A percentile compares a stretch with the other conserved stretches of the same genome.
phyloP scores from a whole-genome alignment of 2,113 vertebrate genomes.

The Corythoichthys haematopterus region DNA sequence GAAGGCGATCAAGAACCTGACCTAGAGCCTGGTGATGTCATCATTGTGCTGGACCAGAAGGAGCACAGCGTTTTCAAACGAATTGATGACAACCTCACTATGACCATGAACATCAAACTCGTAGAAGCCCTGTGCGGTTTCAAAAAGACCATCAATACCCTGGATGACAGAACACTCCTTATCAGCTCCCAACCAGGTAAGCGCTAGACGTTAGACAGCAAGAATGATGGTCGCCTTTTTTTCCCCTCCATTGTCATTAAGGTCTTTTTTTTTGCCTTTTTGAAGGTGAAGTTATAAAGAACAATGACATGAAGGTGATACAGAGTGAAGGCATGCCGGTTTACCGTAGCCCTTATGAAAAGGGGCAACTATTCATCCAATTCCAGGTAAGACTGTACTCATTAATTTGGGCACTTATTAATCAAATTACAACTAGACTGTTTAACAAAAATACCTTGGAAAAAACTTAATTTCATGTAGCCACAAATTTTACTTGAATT shows the following conservation, averaged over 20 bases:
- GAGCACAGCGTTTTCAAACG: constrained; percentile 85
- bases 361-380: constrained; percentile 81
- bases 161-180: constrained; percentile 83
- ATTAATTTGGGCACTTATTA: too few relatives aligned
- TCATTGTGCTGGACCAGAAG: constrained; percentile 90
- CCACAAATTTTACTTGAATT: too few relatives aligned
- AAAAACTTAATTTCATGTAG: too few relatives aligned
- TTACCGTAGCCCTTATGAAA: constrained; percentile 82
- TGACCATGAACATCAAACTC: constrained; percentile 87
- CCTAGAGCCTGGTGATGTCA: constrained; percentile 89
- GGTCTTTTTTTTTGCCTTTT: not conserved
- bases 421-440: too few relatives aligned
- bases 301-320: constrained; percentile 78
- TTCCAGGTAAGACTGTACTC: constrained; percentile 76
- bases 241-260: not conserved
- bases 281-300: constrained; percentile 87
- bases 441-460: too few relatives aligned
- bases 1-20: constrained; percentile 97
- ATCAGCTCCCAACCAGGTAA: constrained; percentile 81
- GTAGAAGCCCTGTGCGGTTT: constrained; percentile 92
- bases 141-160: constrained; percentile 79
- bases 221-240: not conserved
- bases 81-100: constrained; percentile 79
- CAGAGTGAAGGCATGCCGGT: constrained; percentile 89
- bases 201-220: not conserved